These are phyloP conservation scores for Chlorodrepanis virens DNA, from an alignment of 2,113 vertebrate species.

Conservation along the genomic window DNA sequence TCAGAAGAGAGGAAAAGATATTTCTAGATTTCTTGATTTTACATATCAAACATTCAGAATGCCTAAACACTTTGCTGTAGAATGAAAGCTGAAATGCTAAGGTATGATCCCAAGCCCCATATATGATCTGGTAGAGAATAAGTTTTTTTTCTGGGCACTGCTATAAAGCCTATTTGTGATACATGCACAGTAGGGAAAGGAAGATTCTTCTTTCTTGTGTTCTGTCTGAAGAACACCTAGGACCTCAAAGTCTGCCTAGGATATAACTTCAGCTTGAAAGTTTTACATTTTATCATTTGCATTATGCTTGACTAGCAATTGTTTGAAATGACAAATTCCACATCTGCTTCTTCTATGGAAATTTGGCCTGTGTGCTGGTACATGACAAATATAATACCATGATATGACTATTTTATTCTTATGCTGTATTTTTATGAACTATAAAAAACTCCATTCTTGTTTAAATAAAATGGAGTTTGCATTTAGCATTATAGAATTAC, in stretches of 20 bases:
- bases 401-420: not conserved
- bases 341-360: not conserved
- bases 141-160: not conserved
- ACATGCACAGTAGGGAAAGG: not conserved
- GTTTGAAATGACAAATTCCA: not conserved
- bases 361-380: not conserved
- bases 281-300: not conserved
- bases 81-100: not conserved
- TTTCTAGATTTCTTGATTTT: not conserved
- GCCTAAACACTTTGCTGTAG: not conserved
- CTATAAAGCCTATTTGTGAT: not conserved
- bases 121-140: not conserved
- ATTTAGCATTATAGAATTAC: not conserved
- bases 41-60: not conserved
- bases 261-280: not conserved
- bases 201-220: not conserved
- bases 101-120: not conserved
- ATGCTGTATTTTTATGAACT: not conserved
- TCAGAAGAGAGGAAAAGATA: too few relatives aligned
- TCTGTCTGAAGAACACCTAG: not conserved
- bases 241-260: not conserved
- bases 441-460: not conserved
- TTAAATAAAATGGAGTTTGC: not conserved
- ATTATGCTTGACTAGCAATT: not conserved
- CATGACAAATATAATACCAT: not conserved